Conservation (phyloP, 1,140 invertebrate species). For the Drosophila watanabei region DNA sequence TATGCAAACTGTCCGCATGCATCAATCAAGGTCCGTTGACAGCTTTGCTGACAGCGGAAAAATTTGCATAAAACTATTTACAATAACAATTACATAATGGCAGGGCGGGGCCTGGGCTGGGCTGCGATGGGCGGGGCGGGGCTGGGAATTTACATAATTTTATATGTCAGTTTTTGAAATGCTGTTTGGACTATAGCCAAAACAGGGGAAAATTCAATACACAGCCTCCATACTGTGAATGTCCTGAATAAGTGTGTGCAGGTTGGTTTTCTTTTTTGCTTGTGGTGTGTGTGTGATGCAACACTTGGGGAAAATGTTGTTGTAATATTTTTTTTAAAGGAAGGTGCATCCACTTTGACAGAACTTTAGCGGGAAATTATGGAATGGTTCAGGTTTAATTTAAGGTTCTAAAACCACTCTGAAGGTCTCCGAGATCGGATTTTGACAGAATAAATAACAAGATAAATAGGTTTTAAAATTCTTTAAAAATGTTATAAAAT, state of each 20-base stretch:
- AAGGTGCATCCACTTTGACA: too few species aligned
- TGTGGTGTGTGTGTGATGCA: neutral
- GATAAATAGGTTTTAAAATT: too few species aligned
- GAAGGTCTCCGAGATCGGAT: too few species aligned
- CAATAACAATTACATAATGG: conserved; percentile 74
- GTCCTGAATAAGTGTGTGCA: conserved; percentile 19
- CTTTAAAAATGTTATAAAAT: too few species aligned
- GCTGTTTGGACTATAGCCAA: conserved; percentile 39
- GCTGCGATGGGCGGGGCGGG: neutral
- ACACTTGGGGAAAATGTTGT: neutral
- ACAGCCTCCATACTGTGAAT: conserved; percentile 20
- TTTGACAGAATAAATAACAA: too few species aligned
- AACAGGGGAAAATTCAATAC: conserved; percentile 41
- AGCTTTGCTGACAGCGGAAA: conserved; percentile 54
- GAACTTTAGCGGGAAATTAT: too few species aligned
- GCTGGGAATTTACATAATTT: conserved; percentile 74
- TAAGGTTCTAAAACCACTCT: too few species aligned
- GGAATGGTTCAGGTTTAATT: too few species aligned
- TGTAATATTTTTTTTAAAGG: neutral
- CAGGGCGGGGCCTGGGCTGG: neutral
- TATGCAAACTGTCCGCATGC: conserved; percentile 46
- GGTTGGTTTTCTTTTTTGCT: neutral
- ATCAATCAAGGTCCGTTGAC: conserved; percentile 72
- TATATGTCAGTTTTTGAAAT: conserved; percentile 57
- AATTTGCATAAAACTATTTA: conserved; percentile 83